phyloP scores from a whole-genome alignment of 1,140 invertebrate species.

The Brachionus asplanchnoidis region DNA sequence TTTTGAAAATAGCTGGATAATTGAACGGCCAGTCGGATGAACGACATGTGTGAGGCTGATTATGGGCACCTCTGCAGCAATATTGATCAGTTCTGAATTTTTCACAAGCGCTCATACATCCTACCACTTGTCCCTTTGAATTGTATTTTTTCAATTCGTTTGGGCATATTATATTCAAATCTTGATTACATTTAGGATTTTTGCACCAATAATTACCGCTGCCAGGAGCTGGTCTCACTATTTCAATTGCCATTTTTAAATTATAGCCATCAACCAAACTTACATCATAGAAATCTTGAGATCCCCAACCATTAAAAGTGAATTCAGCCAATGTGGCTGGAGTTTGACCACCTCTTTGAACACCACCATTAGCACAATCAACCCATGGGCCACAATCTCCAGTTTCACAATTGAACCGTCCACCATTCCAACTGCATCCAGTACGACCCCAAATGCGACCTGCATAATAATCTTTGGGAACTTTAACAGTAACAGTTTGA shows the following conservation, averaged over 20 bases:
- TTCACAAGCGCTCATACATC: constrained; percentile 22
- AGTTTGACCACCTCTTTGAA: constrained; percentile 19
- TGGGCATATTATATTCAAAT: neutral
- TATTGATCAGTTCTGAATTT: neutral
- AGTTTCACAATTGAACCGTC: neutral
- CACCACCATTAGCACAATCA: neutral
- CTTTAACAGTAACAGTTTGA: neutral
- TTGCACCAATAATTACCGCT: constrained; percentile 7
- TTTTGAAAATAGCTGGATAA: constrained; percentile 17
- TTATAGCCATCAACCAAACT: constrained; percentile 13
- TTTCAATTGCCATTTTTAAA: neutral
- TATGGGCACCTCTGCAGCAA: neutral
- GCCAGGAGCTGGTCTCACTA: neutral
- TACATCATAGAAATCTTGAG: constrained; percentile 17
- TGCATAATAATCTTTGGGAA: neutral
- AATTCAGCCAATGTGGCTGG: constrained; percentile 27
- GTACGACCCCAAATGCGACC: neutral
- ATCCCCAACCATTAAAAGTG: neutral
- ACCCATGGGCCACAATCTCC: neutral
- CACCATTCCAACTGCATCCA: neutral
- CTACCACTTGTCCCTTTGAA: neutral
- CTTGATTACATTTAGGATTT: neutral
- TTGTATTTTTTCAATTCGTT: neutral
- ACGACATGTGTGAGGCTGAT: neutral
- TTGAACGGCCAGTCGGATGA: neutral